These are phyloP conservation scores for Lates japonicus DNA, from an alignment of 2,797 vertebrate genomes.

Conservation along the genomic window DNA sequence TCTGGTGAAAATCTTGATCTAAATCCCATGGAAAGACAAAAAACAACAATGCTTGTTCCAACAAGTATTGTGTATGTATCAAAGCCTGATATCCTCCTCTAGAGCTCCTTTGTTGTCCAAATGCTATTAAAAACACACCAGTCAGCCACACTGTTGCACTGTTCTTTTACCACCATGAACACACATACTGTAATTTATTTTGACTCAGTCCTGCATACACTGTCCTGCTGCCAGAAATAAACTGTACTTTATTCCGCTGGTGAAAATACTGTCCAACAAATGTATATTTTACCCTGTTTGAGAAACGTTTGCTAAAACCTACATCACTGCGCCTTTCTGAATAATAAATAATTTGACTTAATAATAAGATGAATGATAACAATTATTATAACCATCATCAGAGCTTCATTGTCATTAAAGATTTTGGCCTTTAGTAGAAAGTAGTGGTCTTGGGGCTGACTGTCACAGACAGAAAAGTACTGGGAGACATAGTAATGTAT, in stretches of 20 bases:
- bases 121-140: background rate
- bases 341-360: too few relatives aligned
- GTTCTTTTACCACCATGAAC: background rate
- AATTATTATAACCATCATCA: too few relatives aligned
- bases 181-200: background rate
- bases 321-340: background rate
- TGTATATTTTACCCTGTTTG: background rate
- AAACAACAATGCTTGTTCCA: background rate
- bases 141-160: background rate
- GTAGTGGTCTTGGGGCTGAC: too few relatives aligned
- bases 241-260: background rate
- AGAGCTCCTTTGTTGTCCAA: background rate
- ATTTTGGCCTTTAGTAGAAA: too few relatives aligned
- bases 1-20: too few relatives aligned
- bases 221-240: background rate
- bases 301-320: too few relatives aligned
- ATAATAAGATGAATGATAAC: too few relatives aligned
- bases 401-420: too few relatives aligned
- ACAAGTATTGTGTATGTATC: slow-evolving; percentile 2
- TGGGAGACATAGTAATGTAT: too few relatives aligned
- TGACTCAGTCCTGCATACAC: too few relatives aligned
- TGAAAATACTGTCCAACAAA: too few relatives aligned
- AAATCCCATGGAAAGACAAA: background rate
- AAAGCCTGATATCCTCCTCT: background rate
- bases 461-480: too few relatives aligned